These are phyloP conservation scores for Addax nasomaculatus DNA, from an alignment of 2,113 vertebrate genomes.

Conservation along the genomic window DNA sequence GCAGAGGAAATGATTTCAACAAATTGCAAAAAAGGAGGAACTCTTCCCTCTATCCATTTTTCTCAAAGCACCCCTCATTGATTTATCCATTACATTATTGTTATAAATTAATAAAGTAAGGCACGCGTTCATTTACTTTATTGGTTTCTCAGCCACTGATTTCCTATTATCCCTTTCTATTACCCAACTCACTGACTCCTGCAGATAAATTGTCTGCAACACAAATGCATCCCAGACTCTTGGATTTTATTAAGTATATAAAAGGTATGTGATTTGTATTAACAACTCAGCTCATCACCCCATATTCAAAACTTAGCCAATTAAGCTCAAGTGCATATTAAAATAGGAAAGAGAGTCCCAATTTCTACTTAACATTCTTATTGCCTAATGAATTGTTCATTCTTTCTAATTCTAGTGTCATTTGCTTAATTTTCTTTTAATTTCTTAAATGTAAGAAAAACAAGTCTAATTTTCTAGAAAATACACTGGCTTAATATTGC, in stretches of 20 bases:
- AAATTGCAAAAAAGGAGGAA: conserved; percentile 36
- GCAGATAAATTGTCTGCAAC: conserved; percentile 70
- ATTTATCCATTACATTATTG: conserved; percentile 73
- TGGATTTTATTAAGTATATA: conserved; percentile 77
- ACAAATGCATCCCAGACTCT: conserved; percentile 62
- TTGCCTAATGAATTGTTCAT: conserved; percentile 73
- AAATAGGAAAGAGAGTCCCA: conserved; percentile 64
- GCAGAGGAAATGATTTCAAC: conserved; percentile 31
- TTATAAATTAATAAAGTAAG: conserved; percentile 81
- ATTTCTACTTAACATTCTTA: conserved; percentile 65
- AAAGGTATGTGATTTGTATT: conserved; percentile 76
- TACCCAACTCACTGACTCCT: conserved; percentile 74
- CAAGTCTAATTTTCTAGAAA: conserved; percentile 32
- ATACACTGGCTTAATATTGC: conserved; percentile 26
- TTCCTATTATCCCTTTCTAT: conserved; percentile 76
- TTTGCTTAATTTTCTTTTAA: conserved; percentile 68
- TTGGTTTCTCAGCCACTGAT: conserved; percentile 78
- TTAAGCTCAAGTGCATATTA: conserved; percentile 73
- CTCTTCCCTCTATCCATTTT: conserved; percentile 53
- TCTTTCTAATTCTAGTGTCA: conserved; percentile 69
- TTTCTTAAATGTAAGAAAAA: conserved; percentile 47
- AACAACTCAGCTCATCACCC: conserved; percentile 71
- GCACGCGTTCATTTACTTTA: conserved; percentile 72
- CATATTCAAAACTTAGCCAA: conserved; percentile 75
- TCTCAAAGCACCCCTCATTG: conserved; percentile 64